Conservation (phyloP, 2,888 invertebrate genomes). For the Meiosimyza platycephala region DNA sequence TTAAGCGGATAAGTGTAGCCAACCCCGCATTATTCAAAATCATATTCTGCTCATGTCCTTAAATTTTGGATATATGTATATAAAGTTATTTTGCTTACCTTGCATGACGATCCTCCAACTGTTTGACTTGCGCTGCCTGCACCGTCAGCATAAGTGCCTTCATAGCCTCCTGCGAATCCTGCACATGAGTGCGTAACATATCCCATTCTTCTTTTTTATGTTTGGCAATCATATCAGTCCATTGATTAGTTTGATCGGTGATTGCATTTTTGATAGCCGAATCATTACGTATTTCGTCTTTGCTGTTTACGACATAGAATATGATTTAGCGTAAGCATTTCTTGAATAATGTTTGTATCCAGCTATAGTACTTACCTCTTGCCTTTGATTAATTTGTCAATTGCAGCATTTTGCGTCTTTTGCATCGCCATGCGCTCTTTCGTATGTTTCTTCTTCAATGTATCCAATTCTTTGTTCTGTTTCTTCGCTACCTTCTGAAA, state of each 20-base stretch:
- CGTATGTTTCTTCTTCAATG: conserved; percentile 89
- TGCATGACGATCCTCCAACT: conserved; percentile 89
- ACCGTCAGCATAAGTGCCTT: conserved; percentile 84
- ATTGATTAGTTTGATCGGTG: conserved; percentile 91
- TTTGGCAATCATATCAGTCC: conserved; percentile 89
- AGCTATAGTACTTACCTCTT: conserved; percentile 80
- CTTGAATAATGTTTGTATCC: background rate
- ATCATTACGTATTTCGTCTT: conserved; percentile 83
- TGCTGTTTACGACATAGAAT: conserved; percentile 69
- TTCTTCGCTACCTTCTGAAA: conserved; percentile 94
- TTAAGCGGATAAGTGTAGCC: no score
- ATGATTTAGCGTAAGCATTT: background rate
- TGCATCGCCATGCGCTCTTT: conserved; percentile 93
- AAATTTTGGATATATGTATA: no score
- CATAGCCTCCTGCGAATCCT: conserved; percentile 82
- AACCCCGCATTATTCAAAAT: no score
- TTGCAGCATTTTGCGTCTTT: conserved; percentile 88
- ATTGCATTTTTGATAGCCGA: conserved; percentile 85
- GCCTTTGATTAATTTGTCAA: conserved; percentile 94
- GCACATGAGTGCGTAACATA: conserved; percentile 81
- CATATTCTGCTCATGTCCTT: no score
- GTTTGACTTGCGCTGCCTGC: conserved; percentile 88
- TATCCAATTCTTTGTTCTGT: conserved; percentile 94
- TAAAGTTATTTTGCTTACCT: conserved; percentile 49
- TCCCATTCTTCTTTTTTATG: conserved; percentile 88